A percentile compares a stretch with the other conserved stretches of the same genome.
Evolutionary conservation across 2,888 invertebrate species (phyloP).

Genomic region (Parascotia fuliginaria): DNA sequence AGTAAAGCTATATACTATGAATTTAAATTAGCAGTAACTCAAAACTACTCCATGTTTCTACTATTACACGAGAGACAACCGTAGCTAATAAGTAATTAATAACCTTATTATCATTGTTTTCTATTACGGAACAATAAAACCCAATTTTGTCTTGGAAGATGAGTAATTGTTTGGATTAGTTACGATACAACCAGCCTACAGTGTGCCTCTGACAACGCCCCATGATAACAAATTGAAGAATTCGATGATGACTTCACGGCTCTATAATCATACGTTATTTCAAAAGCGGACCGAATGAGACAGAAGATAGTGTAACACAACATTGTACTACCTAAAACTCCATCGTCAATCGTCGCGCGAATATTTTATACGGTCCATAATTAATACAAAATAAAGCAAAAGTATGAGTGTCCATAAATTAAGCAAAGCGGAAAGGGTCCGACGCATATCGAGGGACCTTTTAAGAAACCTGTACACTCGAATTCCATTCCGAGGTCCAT

Average conservation of each 20-base stretch:
- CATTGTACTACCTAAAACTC: conserved; percentile 41
- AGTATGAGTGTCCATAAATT: conserved; percentile 75
- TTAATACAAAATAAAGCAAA: conserved; percentile 79
- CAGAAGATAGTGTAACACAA: conserved; percentile 16
- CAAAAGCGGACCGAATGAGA: conserved; percentile 1
- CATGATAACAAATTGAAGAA: conserved; percentile 23
- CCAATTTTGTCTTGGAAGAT: conserved; percentile 54
- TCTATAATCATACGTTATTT: conserved; percentile 13
- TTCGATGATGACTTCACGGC: conserved; percentile 29
- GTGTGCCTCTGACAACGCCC: conserved; percentile 33
- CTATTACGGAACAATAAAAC: conserved; percentile 66
- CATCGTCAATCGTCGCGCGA: conserved; percentile 55
- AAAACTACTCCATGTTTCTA: conserved; percentile 50
- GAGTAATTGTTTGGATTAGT: conserved; percentile 60
- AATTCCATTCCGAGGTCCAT: conserved; percentile 83
- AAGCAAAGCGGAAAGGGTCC: conserved; percentile 81
- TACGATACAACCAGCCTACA: conserved; percentile 47
- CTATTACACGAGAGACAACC: conserved; percentile 65
- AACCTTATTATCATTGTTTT: conserved; percentile 71
- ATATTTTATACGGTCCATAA: conserved; percentile 73
- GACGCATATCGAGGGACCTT: conserved; percentile 82
- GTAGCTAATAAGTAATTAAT: conserved; percentile 70
- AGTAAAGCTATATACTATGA: conserved; percentile 67
- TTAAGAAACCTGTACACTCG: conserved; percentile 83
- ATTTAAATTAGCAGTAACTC: conserved; percentile 72